Evolutionary conservation across 2,888 invertebrate species (phyloP), one percentile per base, ranked within the genome.

Genomic region (Cantharis rustica): DNA sequence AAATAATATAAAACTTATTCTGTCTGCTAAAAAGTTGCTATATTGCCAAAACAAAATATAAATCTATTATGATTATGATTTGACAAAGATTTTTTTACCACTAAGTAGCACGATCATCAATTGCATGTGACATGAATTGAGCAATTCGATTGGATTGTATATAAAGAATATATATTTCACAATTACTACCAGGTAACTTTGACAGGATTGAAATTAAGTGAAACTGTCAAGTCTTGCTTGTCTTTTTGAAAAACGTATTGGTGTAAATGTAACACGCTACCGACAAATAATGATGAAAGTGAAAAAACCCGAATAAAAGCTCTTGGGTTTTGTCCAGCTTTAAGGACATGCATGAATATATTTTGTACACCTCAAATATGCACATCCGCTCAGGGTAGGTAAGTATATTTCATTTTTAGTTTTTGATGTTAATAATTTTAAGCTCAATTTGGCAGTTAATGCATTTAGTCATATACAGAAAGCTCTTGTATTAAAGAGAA

Each of bases 401-500:
- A 47, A 7, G 7, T 47, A 47, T 0, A 7, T n/a, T 47, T 47
- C n/a, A n/a, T n/a, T 47, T 47, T n/a, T 47, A 47, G n/a, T 47
- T 47, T 47, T 47, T 47, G n/a, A n/a, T 47, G 47, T 47, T 47
- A 47, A 47, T 47, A 47, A 69, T 73, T 77, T 77, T 77, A 31
- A 74, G 74, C 69, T 66, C 75, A 72, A 71, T 77, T 61, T 72
- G 73, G 71, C 68, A 73, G 73, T 78, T 75, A 78, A 75, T 78
- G 63, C 74, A 74, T 75, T 72, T 71, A 78, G 73, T 78, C 75
- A 73, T 72, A 68, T 73, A 73, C 61, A 62, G 75, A 75, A 75
- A 73, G 47, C 47, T 61, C 64, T 26, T 20, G 77, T 75, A 80
- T 80, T 79, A 81, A 78, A 77, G 75, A 77, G 76, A 77, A 79